Evolutionary conservation across 2,797 vertebrate species (phyloP), one percentile per base, ranked within the genome.

Genomic region (Anabas testudineus): DNA sequence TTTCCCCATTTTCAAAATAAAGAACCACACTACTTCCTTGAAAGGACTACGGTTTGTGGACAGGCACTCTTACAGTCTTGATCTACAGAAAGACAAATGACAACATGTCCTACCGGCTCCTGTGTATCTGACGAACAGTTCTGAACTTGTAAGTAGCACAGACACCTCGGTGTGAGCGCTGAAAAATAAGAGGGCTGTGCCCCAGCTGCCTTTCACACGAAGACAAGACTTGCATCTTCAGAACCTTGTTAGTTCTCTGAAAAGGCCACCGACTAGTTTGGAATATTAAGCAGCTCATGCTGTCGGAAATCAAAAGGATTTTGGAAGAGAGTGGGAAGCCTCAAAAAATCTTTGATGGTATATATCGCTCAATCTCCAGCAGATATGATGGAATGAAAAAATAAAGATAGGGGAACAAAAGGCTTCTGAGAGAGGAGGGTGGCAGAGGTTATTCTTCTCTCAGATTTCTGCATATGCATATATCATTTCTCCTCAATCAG

Each of bases 271-370:
- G 88, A 91, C 90, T 91, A 86, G 76, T 88, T 90, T 86, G 74
- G 93, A 95, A 94, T 94, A 94, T 92, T 94, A 94, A 94, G 80
- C 86, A 93, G 93, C 55, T 82, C 78, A 65, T 80, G 85, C 82
- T 84, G 74, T 80, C 76, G 39, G 82, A 92, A 91, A 92, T 92
- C 88, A 92, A 93, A 92, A 86, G 87, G 86, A 82, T 88, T 92
- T 88, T 84, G 74, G 86, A 78, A 76, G 71, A 82, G 82, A 88
- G 69, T 87, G 81, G 80, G 87, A 87, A 78, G 88, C 85, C 82
- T 93, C 73, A 89, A 74, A 91, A 89, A 80, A 75, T 72, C 90
- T 88, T 91, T 91, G 90, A 90, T 87, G 85, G 83, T 89, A 90
- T 83, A 82, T 81, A 78, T 88, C 80, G 41, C 87, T 87, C 81